Base-by-base conservation (phyloP, 2,113 vertebrate species). In the Seriola rivoliana region DNA sequence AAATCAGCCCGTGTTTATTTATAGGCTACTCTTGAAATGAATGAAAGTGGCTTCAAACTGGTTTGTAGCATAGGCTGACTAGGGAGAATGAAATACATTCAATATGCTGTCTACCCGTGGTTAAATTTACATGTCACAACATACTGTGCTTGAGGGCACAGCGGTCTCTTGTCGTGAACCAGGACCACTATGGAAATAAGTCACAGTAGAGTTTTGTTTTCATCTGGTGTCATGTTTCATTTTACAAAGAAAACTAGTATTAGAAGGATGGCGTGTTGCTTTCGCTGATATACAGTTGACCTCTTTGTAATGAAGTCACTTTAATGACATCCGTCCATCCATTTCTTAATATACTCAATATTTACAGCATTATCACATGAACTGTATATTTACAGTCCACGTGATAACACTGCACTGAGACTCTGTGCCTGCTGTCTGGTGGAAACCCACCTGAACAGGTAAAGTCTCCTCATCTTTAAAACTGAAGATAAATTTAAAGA, bases 41-140 rank as follows among this genome's bases (percentile, higher is more conserved):
- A 48, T 46, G 9, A 40, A 68, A 55, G n/a, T 2, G 13, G 10
- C 16, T 70, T 23, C 5, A 17, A 58, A 21, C 40, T 12, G 7
- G 11, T 12, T 58, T 71, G 38, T 42, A 17, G 42, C 58, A 23
- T 1, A 42, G 44, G 40, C 13, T 13, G 9, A 84, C 0, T 0
- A 4, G 21, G 36, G 32, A 67, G 17, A 59, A n/a, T 29, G 12
- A 42, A 65, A 42, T 66, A 14, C 29, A 7, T 55, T n/a, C 23
- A 69, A 19, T 50, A 38, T 59, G 29, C 44, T 64, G 29, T 59
- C 9, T n/a, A 44, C 19, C 64, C 62, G 60, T 10, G 23, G 32
- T 19, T 75, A 17, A 13, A 58, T 42, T 87, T 81, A 29, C 72
- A 65, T 65, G 64, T 12, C 16, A 32, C 52, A 59, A 25, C 29